Evolutionary conservation across 1,140 invertebrate species (phyloP), one percentile per base, ranked within the genome.

Genomic region (Hyposmocoma kahamanoa): DNA sequence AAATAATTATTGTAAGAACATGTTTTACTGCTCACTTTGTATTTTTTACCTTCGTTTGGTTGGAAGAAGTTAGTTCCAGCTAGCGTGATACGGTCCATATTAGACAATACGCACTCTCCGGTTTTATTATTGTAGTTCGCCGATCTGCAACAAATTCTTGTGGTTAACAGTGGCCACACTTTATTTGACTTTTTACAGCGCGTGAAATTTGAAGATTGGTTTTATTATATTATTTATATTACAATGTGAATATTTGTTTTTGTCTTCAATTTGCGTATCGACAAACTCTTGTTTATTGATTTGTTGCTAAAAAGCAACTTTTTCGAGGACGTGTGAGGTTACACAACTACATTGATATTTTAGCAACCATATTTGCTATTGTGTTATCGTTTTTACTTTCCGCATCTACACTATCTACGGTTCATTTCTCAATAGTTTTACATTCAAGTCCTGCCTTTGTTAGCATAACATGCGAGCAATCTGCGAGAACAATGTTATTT

Each of bases 1-100:
- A n/a, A n/a, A 36, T 8, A 17, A 11, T 36, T 36, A 36, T 17
- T 17, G 15, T 3, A 36, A 36, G 9, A 15, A 13, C 10, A 13
- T 13, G 3, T 36, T 36, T 13, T 13, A 36, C 18, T 36, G 32
- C 8, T 17, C 8, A 17, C 13, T 8, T 34, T 36, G 6, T 36
- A 36, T 6, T n/a, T 39, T 21, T n/a, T 88, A 66, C 91, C 91
- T 65, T 92, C 90, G 21, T 91, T 89, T 9, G 88, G 68, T 77
- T 94, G 91, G 82, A 95, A 94, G 30, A 90, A 89, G 44, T 88
- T 91, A 18, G 91, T 92, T 56, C 93, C 94, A 15, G 92, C 94
- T 45, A 96, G 88, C 19, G 95, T 96, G 64, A 96, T 89, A 50
- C 96, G 89, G 83, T 97, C 95, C 93, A 97, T 94, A 70, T 95